phyloP scores from a whole-genome alignment of 2,797 vertebrate genomes.

The Poeciliopsis gracilis region DNA sequence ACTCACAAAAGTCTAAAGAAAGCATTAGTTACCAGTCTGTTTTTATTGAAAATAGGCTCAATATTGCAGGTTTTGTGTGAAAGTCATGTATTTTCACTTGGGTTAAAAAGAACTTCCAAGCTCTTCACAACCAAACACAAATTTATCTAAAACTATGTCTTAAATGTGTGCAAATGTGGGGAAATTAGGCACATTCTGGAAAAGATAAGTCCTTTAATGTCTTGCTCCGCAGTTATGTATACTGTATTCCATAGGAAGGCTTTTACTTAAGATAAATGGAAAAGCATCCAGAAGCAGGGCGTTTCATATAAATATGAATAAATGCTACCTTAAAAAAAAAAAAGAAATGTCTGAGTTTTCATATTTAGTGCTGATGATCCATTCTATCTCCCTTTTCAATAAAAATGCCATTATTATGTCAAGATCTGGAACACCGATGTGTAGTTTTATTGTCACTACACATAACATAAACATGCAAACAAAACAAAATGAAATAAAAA shows the following conservation, averaged over 20 bases:
- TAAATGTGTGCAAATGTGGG: neutral
- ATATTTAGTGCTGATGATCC: neutral
- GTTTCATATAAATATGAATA: neutral
- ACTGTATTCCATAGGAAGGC: neutral
- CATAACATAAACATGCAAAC: neutral
- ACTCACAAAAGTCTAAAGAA: conserved; percentile 35
- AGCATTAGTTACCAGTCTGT: conserved; percentile 48
- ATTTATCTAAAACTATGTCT: neutral
- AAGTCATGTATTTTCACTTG: conserved; percentile 47
- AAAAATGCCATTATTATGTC: neutral
- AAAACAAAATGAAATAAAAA: neutral
- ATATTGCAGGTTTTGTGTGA: conserved; percentile 43
- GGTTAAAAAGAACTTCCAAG: conserved; percentile 20
- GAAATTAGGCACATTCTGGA: neutral
- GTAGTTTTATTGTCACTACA: neutral
- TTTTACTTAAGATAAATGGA: neutral
- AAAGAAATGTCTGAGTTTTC: neutral
- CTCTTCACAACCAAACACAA: conserved; percentile 21
- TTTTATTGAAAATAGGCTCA: conserved; percentile 47
- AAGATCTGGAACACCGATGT: neutral
- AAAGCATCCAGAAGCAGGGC: neutral
- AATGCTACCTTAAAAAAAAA: neutral
- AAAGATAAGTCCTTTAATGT: neutral
- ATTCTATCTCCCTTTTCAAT: neutral
- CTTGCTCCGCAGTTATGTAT: neutral